phyloP scores from a whole-genome alignment of 2,113 vertebrate genomes.

The Phoenicopterus ruber region DNA sequence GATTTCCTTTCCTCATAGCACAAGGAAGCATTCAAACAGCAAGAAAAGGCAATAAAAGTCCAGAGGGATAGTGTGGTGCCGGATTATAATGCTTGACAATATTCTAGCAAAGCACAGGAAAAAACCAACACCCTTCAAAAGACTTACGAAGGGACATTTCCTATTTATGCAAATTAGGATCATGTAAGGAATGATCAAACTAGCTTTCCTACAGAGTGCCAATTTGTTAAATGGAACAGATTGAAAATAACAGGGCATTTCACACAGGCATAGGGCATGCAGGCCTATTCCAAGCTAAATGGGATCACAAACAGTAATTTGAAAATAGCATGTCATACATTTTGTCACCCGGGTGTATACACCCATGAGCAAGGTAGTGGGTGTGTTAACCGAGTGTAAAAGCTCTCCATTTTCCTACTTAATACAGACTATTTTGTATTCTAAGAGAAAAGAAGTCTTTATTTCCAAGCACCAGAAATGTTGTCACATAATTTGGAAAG shows the following conservation, averaged over 20 bases:
- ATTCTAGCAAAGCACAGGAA: background rate
- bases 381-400: background rate
- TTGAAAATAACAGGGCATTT: slow-evolving; percentile 41
- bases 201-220: background rate
- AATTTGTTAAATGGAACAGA: slow-evolving; percentile 40
- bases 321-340: background rate
- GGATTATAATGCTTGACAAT: background rate
- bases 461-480: background rate
- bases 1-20: background rate
- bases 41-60: background rate
- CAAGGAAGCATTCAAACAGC: background rate
- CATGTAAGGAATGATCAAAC: background rate
- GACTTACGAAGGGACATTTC: background rate
- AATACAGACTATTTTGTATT: background rate
- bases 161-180: slow-evolving; percentile 13
- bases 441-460: background rate
- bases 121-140: background rate
- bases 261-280: background rate
- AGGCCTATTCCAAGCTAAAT: background rate
- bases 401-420: background rate
- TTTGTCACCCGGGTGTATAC: background rate
- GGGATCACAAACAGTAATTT: background rate
- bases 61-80: background rate
- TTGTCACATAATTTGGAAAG: slow-evolving; percentile 19
- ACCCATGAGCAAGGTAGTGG: background rate